Percentiles rank a stretch among this genome's conserved stretches.
Evolutionary conservation across 2,113 vertebrate species (phyloP).

Genomic region (Pagrus major): DNA sequence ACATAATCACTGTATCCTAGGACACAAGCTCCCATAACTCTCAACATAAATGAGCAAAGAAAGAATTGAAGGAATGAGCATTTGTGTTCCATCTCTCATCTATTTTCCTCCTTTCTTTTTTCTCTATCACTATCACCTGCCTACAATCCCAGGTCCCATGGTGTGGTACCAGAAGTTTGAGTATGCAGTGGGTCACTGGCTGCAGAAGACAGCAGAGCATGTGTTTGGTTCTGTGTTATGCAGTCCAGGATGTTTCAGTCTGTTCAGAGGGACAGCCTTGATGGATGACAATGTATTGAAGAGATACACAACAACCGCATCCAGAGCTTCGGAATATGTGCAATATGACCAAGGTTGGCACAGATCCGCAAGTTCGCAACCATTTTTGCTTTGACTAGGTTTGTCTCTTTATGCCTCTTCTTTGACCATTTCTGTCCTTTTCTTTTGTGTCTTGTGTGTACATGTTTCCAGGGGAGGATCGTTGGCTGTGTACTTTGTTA

Average conservation of each 20-base stretch:
- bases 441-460: background rate
- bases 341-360: slow-evolving; percentile 87
- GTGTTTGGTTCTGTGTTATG: slow-evolving; percentile 88
- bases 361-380: background rate
- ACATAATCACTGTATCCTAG: background rate
- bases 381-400: background rate
- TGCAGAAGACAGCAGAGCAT: slow-evolving; percentile 88
- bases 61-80: background rate
- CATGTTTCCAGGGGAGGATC: slow-evolving; percentile 84
- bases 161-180: slow-evolving; percentile 91
- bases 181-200: slow-evolving; percentile 88
- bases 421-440: background rate
- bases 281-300: slow-evolving; percentile 88
- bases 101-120: background rate
- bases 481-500: slow-evolving; percentile 88
- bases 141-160: slow-evolving; percentile 82
- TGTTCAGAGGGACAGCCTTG: slow-evolving; percentile 85
- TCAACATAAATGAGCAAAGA: background rate
- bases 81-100: background rate
- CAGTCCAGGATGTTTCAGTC: slow-evolving; percentile 88
- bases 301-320: slow-evolving; percentile 84
- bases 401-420: background rate
- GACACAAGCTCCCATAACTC: background rate
- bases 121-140: background rate
- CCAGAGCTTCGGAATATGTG: slow-evolving; percentile 82